Base-by-base conservation (phyloP, 2,888 invertebrate species). In the Ariolimax columbianus region DNA sequence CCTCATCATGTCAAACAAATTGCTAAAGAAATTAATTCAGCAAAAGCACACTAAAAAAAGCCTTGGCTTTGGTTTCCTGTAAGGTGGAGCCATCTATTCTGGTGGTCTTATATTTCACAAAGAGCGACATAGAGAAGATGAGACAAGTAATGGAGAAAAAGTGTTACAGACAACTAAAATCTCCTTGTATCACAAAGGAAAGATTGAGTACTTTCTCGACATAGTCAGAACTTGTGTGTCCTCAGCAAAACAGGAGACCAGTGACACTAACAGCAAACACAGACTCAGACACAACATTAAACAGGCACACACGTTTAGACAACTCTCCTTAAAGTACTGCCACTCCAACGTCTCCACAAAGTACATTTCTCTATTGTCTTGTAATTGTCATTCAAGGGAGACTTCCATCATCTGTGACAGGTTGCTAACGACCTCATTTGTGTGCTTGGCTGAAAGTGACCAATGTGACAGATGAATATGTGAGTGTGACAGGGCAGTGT, bases 391-490 rank as follows among this genome's bases (percentile, higher is more conserved):
- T 30, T 75, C 75, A 33, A 75, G 73, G 17, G 30, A 75, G n/a
- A 90, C 89, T 72, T 91, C 90, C 88, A 91, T 89, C 87, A 90
- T 89, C 73, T 88, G 87, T 40, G 91, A 89, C 14, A 87, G 83
- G 77, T 91, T 90, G 14, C 88, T 88, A n/a, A 92, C 87, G 7
- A 90, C 89, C 84, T 92, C 92, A 89, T 91, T 91, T 82, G 88
- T 89, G 83, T 88, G 90, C 86, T 90, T 90, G 47, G 89, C 91
- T 91, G 87, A 33, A 89, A 90, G 77, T 85, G 55, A 86, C 17
- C 33, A 75, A 36, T 72, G 38, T 72, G 1, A 72, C 6, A 68
- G 4, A 19, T 36, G 6, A 55, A 47, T 47, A 47, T n/a, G n/a
- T n/a, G n/a, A n/a, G n/a, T n/a, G n/a, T n/a, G n/a, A n/a, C n/a